phyloP scores from a whole-genome alignment of 1,140 invertebrate species.

The Leptestheria dahalacensis region DNA sequence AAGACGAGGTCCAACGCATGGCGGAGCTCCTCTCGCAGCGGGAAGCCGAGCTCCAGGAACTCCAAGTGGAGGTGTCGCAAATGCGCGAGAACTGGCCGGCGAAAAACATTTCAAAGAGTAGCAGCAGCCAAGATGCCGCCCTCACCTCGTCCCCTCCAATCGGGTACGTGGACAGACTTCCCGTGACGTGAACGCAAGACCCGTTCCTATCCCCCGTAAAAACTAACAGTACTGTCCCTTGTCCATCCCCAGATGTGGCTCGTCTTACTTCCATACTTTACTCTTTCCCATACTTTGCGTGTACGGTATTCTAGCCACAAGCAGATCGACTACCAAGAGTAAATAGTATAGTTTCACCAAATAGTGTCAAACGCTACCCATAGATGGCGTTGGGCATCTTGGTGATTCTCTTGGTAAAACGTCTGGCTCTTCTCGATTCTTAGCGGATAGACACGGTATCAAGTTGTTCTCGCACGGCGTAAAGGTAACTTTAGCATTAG shows the following conservation, averaged over 20 bases:
- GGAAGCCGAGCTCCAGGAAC: constrained; percentile 1
- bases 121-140: constrained; percentile 3
- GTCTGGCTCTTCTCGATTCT: too few relatives aligned
- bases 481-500: too few relatives aligned
- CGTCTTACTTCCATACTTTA: too few relatives aligned
- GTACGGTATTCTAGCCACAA: too few relatives aligned
- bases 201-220: not conserved
- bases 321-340: too few relatives aligned
- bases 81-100: not conserved
- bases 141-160: constrained; percentile 1
- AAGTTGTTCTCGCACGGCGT: too few relatives aligned
- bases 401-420: too few relatives aligned
- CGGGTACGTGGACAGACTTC: constrained; percentile 1
- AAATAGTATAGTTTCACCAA: too few relatives aligned
- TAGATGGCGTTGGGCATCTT: too few relatives aligned
- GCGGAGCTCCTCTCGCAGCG: not conserved
- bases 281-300: too few relatives aligned
- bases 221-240: not conserved
- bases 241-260: not conserved
- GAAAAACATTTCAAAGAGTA: not conserved
- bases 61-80: not conserved
- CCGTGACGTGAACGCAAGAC: not conserved
- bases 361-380: too few relatives aligned
- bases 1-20: not conserved
- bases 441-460: too few relatives aligned